A percentile compares a stretch with the other conserved stretches of the same genome.
Conservation (phyloP, 2,888 invertebrate species). For the Luperina testacea region DNA sequence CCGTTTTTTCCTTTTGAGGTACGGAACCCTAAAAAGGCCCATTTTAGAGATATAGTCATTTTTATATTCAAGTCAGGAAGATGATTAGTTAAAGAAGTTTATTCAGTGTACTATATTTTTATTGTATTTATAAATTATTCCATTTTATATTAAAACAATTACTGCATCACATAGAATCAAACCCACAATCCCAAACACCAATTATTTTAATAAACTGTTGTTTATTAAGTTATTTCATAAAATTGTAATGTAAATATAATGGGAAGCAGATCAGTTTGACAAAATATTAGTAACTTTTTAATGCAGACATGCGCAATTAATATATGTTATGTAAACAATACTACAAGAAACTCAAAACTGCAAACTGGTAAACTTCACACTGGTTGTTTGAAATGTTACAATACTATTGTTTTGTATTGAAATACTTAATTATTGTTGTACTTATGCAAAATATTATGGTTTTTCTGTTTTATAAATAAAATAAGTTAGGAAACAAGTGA, state of each 20-base stretch:
- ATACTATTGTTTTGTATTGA: conserved; percentile 8
- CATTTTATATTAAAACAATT: neutral
- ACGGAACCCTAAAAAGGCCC: too few relatives aligned
- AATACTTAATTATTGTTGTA: conserved; percentile 3
- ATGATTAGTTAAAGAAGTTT: neutral
- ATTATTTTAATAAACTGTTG: neutral
- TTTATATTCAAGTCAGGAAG: too few relatives aligned
- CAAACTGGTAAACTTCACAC: conserved; percentile 39
- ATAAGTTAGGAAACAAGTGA: neutral
- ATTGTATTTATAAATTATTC: neutral
- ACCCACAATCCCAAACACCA: neutral
- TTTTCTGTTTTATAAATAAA: conserved; percentile 9
- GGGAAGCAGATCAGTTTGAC: neutral
- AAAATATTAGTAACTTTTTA: conserved; percentile 11
- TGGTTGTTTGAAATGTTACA: conserved; percentile 22
- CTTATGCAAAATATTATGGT: neutral
- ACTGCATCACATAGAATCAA: neutral
- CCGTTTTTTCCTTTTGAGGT: too few relatives aligned
- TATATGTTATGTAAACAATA: conserved; percentile 50
- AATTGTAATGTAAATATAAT: neutral
- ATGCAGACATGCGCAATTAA: conserved; percentile 17
- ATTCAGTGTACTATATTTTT: neutral
- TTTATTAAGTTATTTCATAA: neutral
- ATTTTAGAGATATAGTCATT: too few relatives aligned
- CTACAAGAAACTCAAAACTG: conserved; percentile 21